These are phyloP conservation scores for Drepana falcataria DNA, from an alignment of 2,888 invertebrate genomes.

Conservation along the genomic window DNA sequence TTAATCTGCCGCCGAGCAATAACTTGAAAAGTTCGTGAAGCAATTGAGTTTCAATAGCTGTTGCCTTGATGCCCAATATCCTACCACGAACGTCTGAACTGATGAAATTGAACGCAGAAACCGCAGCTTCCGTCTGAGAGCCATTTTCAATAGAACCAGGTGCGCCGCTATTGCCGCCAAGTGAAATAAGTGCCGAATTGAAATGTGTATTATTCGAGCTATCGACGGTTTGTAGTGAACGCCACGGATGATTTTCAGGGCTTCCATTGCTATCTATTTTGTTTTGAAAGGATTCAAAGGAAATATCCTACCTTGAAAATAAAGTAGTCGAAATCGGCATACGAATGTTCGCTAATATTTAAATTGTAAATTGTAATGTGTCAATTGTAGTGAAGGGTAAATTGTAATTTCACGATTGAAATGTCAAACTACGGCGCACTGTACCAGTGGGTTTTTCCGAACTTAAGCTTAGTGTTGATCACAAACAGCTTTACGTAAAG, in stretches of 20 bases:
- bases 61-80: constrained; percentile 2
- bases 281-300: constrained; percentile 2
- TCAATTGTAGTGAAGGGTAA: too few relatives aligned
- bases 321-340: too few relatives aligned
- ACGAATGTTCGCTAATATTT: too few relatives aligned
- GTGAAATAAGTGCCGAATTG: constrained; percentile 48
- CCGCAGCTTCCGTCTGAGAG: constrained; percentile 26
- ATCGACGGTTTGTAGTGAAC: constrained; percentile 33
- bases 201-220: constrained; percentile 46
- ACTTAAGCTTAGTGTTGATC: too few relatives aligned
- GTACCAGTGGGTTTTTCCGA: too few relatives aligned
- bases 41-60: constrained; percentile 2
- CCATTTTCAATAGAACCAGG: constrained; percentile 41
- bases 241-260: constrained; percentile 29
- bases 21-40: neutral
- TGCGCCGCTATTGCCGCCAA: constrained; percentile 32
- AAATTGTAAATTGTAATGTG: too few relatives aligned
- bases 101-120: constrained; percentile 31
- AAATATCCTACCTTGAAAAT: neutral
- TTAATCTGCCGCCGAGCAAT: neutral
- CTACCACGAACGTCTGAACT: constrained; percentile 9
- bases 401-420: too few relatives aligned
- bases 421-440: too few relatives aligned
- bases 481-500: too few relatives aligned
- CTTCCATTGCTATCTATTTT: constrained; percentile 5